phyloP scores from a whole-genome alignment of 2,797 vertebrate genomes.

The Enteromius thamalakanensis region DNA sequence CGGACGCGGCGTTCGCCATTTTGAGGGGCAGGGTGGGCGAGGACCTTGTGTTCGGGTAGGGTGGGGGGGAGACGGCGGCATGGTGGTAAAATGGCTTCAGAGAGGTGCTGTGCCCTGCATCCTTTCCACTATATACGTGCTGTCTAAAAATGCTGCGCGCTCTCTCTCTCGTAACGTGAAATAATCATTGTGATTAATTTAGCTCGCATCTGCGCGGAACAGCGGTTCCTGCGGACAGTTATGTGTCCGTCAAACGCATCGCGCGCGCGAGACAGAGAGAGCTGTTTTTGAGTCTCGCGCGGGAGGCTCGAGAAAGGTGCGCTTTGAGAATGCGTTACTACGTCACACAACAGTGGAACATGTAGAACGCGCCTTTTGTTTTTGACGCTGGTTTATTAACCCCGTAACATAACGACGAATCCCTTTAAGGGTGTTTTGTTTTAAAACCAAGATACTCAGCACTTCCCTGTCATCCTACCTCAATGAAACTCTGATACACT shows the following conservation, averaged over 20 bases:
- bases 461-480: no score
- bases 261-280: no score
- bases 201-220: slow-evolving; percentile 29
- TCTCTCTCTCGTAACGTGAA: background rate
- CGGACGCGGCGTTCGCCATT: slow-evolving; percentile 61
- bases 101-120: slow-evolving; percentile 21
- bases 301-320: background rate
- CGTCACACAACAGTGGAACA: background rate
- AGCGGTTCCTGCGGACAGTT: slow-evolving; percentile 17
- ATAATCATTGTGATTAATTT: slow-evolving; percentile 27
- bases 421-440: background rate
- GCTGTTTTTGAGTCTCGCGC: slow-evolving; percentile 20
- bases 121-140: background rate
- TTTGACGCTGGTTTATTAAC: background rate
- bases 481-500: background rate
- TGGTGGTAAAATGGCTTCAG: slow-evolving; percentile 67
- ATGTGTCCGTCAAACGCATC: background rate
- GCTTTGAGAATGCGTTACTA: slow-evolving; percentile 8
- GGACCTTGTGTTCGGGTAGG: slow-evolving; percentile 43
- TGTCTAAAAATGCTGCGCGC: background rate
- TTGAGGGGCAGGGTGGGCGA: slow-evolving; percentile 65
- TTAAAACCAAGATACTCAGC: background rate
- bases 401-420: background rate
- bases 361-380: background rate
- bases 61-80: slow-evolving; percentile 35